A percentile compares a stretch with the other conserved stretches of the same genome.
Evolutionary conservation across 2,113 vertebrate genomes (phyloP).

Genomic region (Bathybates hornii): DNA sequence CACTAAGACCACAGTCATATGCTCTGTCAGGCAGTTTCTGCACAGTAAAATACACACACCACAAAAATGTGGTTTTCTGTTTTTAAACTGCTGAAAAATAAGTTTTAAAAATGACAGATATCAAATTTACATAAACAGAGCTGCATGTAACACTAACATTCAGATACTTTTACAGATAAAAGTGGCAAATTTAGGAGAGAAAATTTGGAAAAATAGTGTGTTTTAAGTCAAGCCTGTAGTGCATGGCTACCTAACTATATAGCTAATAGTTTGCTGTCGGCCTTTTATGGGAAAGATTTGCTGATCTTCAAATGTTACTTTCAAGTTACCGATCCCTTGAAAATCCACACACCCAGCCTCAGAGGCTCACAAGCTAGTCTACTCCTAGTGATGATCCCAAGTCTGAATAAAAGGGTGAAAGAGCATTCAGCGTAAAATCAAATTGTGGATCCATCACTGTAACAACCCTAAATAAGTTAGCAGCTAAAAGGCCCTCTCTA

Average conservation of each 20-base stretch:
- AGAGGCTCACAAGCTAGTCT: neutral
- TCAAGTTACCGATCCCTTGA: neutral
- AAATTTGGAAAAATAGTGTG: neutral
- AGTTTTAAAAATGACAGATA: neutral
- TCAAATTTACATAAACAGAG: neutral
- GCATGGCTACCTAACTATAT: neutral
- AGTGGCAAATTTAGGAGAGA: neutral
- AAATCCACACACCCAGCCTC: neutral
- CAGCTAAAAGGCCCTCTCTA: neutral
- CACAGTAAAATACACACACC: neutral
- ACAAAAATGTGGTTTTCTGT: neutral
- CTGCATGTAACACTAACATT: neutral
- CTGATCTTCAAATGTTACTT: neutral
- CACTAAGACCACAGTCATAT: constrained; percentile 27
- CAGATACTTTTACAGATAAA: neutral
- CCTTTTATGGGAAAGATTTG: neutral
- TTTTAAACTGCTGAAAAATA: neutral
- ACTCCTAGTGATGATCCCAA: neutral
- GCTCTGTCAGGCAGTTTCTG: constrained; percentile 9
- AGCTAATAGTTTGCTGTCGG: neutral
- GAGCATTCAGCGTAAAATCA: neutral
- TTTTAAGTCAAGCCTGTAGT: neutral
- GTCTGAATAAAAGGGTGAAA: neutral
- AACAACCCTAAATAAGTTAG: neutral
- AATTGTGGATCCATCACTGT: neutral